Base-by-base conservation (phyloP, 2,113 vertebrate genomes). In the Dromiciops gliroides region DNA sequence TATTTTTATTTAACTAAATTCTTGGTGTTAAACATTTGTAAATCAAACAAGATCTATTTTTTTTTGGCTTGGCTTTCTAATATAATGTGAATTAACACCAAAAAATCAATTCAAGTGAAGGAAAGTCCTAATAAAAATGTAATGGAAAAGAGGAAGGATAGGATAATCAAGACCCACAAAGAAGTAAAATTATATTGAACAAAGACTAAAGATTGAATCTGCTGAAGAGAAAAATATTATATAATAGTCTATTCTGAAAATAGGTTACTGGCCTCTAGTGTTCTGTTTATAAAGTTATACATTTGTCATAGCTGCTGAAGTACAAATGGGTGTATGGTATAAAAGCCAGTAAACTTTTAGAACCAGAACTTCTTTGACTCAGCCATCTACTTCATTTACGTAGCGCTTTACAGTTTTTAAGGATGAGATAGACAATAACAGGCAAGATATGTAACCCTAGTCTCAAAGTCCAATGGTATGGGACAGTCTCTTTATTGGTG, bases 291-390 rank as follows among this genome's bases (percentile, higher is more conserved):
- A 95, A 94, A 97, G 91, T 51, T 89, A 89, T 56, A 83, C 48
- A 94, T 96, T 96, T 92, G 94, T 97, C 94, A 96, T 28, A 51
- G 48, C 31, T 95, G 95, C 95, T 83, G 19, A 83, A 44, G 67
- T 23, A 83, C 37, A 83, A 44, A n/a, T 19, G 16, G 12, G 1
- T n/a, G 14, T 75, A n/a, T n/a, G 37, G 31, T 75, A 75, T 75
- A n/a, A 75, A 75, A 14, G 16, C 60, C 26, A 75, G 14, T 75
- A 75, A n/a, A n/a, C 16, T n/a, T 60, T 75, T 75, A 67, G 60
- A n/a, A 12, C 31, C 53, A 56, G 50, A 50, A n/a, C 14, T n/a
- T 67, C 56, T 60, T 83, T 44, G 67, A 44, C 37, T 83, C 67
- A 44, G 7, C 37, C 23, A 23, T 44, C 67, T 83, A 75, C 37